Base-by-base conservation (phyloP, 2,113 vertebrate species). In the Centropristis striata region DNA sequence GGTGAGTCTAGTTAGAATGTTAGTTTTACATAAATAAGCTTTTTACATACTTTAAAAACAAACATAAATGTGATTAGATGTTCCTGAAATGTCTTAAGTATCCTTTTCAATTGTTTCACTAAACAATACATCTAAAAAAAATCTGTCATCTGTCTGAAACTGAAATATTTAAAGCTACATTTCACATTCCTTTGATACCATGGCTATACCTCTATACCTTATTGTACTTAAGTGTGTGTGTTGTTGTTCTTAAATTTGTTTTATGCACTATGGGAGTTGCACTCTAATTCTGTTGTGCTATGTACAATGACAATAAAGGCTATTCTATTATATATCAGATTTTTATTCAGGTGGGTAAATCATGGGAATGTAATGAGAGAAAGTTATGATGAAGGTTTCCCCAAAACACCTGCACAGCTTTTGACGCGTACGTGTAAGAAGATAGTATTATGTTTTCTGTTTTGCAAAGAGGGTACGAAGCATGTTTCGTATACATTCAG, bases 401-500 rank as follows among this genome's bases (percentile, higher is more conserved):
- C 10, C 18, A 10, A 66, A 36, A 47, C 13, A 7, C 23, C n/a
- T 25, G 18, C 28, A 3, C 20, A 25, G 70, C 16, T 37, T 51
- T 59, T 58, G 42, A 46, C 18, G 32, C 21, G 5, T 10, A 64
- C 41, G 20, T 67, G 37, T 15, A 28, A 63, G 50, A 18, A 41
- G 44, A 61, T 10, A 20, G n/a, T 23, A 14, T 46, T 59, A 51
- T 5, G 58, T 58, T 81, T 68, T 27, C 44, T 64, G 72, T 90
- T 86, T 71, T 78, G 81, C 68, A 59, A 67, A 71, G 36, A 37
- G 15, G 8, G 69, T 71, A 77, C 39, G 20, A 81, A 66, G 63
- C 12, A 12, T 86, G 87, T 92, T 90, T 82, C 27, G 23, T 87
- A 86, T 66, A 90, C 80, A 81, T 76, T 74, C 47, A 87, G 83